Evolutionary conservation across 2,888 invertebrate genomes (phyloP).

Genomic region (Epsilonema sp.): DNA sequence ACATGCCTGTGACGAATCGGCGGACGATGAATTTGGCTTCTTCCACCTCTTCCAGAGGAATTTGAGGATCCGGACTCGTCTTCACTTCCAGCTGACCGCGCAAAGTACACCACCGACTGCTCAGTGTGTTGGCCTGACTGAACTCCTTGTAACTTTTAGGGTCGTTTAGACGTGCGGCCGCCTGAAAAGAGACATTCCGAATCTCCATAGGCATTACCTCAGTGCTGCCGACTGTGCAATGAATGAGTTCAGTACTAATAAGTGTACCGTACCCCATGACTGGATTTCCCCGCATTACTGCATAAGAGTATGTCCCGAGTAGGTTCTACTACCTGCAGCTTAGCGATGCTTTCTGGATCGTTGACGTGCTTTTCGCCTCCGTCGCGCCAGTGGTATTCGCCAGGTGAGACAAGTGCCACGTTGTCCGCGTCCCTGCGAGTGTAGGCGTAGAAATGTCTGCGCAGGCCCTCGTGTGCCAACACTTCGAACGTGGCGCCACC

Average conservation of each 20-base stretch:
- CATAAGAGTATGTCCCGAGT: no score
- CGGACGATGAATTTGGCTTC: slow-evolving; percentile 83
- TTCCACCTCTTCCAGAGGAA: slow-evolving; percentile 71
- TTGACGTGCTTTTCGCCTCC: slow-evolving; percentile 89
- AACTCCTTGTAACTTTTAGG: slow-evolving; percentile 59
- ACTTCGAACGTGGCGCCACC: slow-evolving; percentile 79
- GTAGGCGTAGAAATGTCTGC: slow-evolving; percentile 11
- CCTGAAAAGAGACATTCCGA: slow-evolving; percentile 45
- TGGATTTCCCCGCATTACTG: neutral
- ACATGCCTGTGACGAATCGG: slow-evolving; percentile 66
- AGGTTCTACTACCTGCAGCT: slow-evolving; percentile 41
- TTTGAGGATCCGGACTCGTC: slow-evolving; percentile 48
- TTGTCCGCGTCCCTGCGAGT: slow-evolving; percentile 40
- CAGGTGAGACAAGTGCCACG: slow-evolving; percentile 61
- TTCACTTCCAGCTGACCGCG: slow-evolving; percentile 78
- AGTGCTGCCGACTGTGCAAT: no score
- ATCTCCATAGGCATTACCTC: no score
- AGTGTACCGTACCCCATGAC: no score
- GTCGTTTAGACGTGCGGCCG: slow-evolving; percentile 63
- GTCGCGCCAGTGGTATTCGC: slow-evolving; percentile 77
- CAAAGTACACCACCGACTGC: slow-evolving; percentile 62
- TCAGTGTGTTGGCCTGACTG: slow-evolving; percentile 64
- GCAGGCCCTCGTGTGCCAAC: slow-evolving; percentile 49
- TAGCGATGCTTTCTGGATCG: slow-evolving; percentile 65
- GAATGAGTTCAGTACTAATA: no score